Evolutionary conservation across 2,888 invertebrate species (phyloP), one percentile per base, ranked within the genome.

Genomic region (Agrotis clavis): DNA sequence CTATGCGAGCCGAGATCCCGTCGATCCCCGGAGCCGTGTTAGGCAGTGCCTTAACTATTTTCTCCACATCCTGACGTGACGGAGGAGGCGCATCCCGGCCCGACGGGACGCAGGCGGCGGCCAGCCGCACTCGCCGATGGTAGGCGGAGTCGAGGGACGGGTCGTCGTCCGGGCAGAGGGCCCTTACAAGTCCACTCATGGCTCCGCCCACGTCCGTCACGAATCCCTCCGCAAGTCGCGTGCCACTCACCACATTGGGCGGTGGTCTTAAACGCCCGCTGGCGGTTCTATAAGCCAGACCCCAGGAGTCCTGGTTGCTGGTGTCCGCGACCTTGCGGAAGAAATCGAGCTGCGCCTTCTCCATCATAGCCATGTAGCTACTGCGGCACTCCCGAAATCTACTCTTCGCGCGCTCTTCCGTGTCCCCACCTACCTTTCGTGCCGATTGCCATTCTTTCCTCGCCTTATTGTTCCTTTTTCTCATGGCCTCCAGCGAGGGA

Each of bases 121-220:
- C 48, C 0, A 81, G 0, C 0, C 87, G 72, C 1, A 90, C 82
- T 16, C 57, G 56, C 2, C 61, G 1, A 62, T 90, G 90, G 21
- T 86, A 84, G 0, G 5, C 19, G 0, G 85, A 45, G 67, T 90
- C 88, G 2, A 0, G 1, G 0, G 51, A 3, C 2, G 11, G n/a
- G 2, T 81, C 70, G 21, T 89, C 89, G 41, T 89, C 90, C 0
- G 88, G 90, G 51, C 86, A 90, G 2, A 90, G 67, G 47, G 0
- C 45, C 19, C 4, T 30, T 69, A 4, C 67, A 45, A 51, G 51
- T 19, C 19, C 19, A 41, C 7, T 14, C 81, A 85, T 85, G 1
- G 88, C 77, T 4, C 56, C 72, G 0, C 54, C 77, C 0, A 75
- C 69, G 7, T 67, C 67, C 6, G 19, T 64, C 0, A 85, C 30